Conservation (phyloP, 1,140 invertebrate species). For the Papilio helenus region DNA sequence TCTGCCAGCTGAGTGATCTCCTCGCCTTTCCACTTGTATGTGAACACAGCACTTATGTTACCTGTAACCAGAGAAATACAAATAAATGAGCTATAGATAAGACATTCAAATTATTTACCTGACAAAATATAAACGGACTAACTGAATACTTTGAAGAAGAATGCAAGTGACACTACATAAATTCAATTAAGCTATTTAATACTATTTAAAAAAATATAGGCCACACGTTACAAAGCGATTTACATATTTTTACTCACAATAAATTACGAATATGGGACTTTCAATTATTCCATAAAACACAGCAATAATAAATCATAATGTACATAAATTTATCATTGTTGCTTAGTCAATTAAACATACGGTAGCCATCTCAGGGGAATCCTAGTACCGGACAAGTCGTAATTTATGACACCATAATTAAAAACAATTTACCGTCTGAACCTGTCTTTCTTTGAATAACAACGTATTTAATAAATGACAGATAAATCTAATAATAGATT, state of each 20-base stretch:
- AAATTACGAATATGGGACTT: neutral
- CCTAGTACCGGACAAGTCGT: neutral
- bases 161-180: too few relatives aligned
- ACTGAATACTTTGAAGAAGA: too few relatives aligned
- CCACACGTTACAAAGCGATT: too few relatives aligned
- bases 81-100: neutral
- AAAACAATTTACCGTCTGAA: neutral
- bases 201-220: too few relatives aligned
- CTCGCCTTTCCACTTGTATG: slow-evolving; percentile 89
- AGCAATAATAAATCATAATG: neutral
- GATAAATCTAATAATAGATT: too few relatives aligned
- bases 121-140: neutral
- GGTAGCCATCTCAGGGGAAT: neutral
- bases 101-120: neutral
- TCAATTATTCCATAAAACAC: neutral
- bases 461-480: too few relatives aligned
- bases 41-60: slow-evolving; percentile 91
- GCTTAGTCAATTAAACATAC: neutral
- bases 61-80: slow-evolving; percentile 79
- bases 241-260: too few relatives aligned
- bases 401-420: neutral
- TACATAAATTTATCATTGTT: neutral
- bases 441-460: neutral
- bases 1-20: slow-evolving; percentile 87
- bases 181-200: too few relatives aligned